A percentile compares a stretch with the other conserved stretches of the same genome.
These are phyloP conservation scores for Poecilia velifera DNA, from an alignment of 2,797 vertebrate species.

Conservation along the genomic window DNA sequence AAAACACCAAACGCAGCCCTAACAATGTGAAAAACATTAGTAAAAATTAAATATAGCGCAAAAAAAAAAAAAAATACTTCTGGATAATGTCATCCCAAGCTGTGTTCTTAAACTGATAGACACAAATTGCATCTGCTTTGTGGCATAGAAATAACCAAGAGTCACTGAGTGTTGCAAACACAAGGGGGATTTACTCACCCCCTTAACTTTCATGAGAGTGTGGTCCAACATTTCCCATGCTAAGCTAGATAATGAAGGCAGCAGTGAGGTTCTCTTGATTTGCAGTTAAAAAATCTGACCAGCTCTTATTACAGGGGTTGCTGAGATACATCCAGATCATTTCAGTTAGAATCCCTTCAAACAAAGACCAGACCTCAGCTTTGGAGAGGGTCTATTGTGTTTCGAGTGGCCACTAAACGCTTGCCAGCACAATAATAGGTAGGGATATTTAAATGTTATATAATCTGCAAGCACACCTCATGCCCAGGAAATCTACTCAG, in stretches of 20 bases:
- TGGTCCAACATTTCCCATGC: not conserved
- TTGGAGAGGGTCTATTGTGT: not conserved
- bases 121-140: not conserved
- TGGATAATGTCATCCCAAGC: not conserved
- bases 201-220: not conserved
- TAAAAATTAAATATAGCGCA: too few species aligned
- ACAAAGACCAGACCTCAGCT: not conserved
- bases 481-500: not conserved
- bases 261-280: not conserved
- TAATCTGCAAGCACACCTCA: not conserved
- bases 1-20: not conserved
- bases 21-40: not conserved
- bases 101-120: not conserved
- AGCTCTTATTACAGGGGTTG: not conserved
- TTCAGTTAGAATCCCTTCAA: constrained; percentile 1
- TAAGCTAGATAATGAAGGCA: not conserved
- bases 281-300: not conserved
- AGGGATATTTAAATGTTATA: not conserved
- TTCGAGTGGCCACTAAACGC: not conserved
- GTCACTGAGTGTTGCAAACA: not conserved
- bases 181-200: not conserved
- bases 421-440: constrained; percentile 1
- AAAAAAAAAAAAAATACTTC: too few species aligned
- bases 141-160: not conserved
- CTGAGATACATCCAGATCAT: constrained; percentile 4